Percentiles rank a stretch among this genome's conserved stretches.
phyloP scores from a whole-genome alignment of 2,113 vertebrate species.

The Mus musculus region GRCm39 chr5:143611001-143611500 shows the following conservation, averaged over 20 bases:
- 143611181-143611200: not conserved
- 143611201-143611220: conserved; percentile 2
- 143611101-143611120: conserved; percentile 17
- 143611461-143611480: conserved; percentile 6
- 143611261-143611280: conserved; percentile 14
- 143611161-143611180: not conserved
- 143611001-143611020: conserved; percentile 8
- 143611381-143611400: conserved; percentile 42
- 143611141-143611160: conserved; percentile 44
- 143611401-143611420: conserved; percentile 46
- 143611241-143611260: not conserved
- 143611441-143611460: conserved; percentile 47
- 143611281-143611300: conserved; percentile 22
- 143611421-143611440: conserved; percentile 54
- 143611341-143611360: conserved; percentile 52
- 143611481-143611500: conserved; percentile 26
- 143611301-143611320: conserved; percentile 54
- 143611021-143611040: not conserved
- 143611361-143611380: conserved; percentile 46
- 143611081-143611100: not conserved
- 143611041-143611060: not conserved
- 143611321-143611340: conserved; percentile 47
- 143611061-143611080: not conserved
- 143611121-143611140: not conserved
- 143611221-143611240: conserved; percentile 10